Evolutionary conservation across 2,888 invertebrate species (phyloP).

Genomic region (Mesopsocus fuscifrons): DNA sequence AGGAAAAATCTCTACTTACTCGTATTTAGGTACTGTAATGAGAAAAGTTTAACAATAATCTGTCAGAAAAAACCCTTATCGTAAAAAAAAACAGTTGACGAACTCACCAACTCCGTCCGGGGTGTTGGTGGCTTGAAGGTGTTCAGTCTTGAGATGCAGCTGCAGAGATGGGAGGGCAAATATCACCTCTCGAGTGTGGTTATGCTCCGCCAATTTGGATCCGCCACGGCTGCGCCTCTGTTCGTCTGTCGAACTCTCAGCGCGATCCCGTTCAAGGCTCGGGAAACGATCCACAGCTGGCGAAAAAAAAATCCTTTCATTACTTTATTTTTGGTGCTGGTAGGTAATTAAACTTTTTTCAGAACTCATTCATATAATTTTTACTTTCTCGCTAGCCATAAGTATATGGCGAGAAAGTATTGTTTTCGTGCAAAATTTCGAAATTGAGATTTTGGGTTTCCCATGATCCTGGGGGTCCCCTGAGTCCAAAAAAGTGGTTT

Average conservation of each 20-base stretch:
- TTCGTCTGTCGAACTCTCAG: constrained; percentile 27
- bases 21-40: no score
- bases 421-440: no score
- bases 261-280: constrained; percentile 56
- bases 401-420: no score
- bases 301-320: constrained; percentile 18
- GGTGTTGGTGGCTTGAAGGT: constrained; percentile 55
- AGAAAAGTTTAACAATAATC: no score
- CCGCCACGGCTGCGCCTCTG: constrained; percentile 30
- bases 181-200: constrained; percentile 85
- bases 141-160: constrained; percentile 82
- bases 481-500: no score
- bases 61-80: no score
- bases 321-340: constrained; percentile 12
- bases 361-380: no score
- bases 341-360: not conserved
- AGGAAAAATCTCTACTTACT: no score
- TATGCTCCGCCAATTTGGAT: constrained; percentile 49
- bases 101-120: constrained; percentile 43
- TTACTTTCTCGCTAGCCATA: no score
- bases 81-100: no score
- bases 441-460: no score
- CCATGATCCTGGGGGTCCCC: no score
- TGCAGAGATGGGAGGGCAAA: constrained; percentile 88
- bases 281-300: constrained; percentile 81